Evolutionary conservation across 2,113 vertebrate species (phyloP).

Genomic region (Chionomys nivalis): DNA sequence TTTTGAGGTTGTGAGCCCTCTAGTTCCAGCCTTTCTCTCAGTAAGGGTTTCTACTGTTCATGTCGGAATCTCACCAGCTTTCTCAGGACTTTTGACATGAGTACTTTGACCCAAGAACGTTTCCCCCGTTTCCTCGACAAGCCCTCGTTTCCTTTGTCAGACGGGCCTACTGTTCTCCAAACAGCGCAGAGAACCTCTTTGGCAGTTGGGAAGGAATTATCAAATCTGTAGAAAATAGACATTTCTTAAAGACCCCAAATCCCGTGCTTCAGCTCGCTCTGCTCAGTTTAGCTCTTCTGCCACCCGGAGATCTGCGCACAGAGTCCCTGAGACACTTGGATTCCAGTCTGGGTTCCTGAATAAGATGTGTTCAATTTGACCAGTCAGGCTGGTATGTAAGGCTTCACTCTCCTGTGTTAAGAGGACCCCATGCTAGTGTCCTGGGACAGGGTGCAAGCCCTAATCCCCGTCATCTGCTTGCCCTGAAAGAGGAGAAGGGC

Average conservation of each 20-base stretch:
- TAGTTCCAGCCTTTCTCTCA: slow-evolving; percentile 58
- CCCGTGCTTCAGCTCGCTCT: neutral
- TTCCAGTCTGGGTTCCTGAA: neutral
- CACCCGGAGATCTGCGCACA: neutral
- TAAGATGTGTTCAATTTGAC: neutral
- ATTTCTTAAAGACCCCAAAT: neutral
- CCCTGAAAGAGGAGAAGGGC: neutral
- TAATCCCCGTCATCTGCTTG: neutral
- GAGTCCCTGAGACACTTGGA: neutral
- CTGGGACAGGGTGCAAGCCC: neutral
- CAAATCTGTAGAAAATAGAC: slow-evolving; percentile 16
- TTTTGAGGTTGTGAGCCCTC: slow-evolving; percentile 17
- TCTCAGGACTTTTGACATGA: slow-evolving; percentile 50
- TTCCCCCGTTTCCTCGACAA: slow-evolving; percentile 34
- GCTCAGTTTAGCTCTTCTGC: neutral
- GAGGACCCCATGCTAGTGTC: neutral
- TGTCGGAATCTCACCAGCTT: slow-evolving; percentile 56
- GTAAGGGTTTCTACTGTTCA: slow-evolving; percentile 64
- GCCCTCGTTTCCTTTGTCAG: slow-evolving; percentile 66
- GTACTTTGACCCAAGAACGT: slow-evolving; percentile 56
- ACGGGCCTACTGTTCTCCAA: slow-evolving; percentile 39
- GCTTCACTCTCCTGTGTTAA: neutral
- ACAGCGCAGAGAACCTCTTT: slow-evolving; percentile 20
- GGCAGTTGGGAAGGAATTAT: neutral
- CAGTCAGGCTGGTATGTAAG: neutral